Evolutionary conservation across 2,888 invertebrate genomes (phyloP).

Genomic region (Nephrotoma flavescens): DNA sequence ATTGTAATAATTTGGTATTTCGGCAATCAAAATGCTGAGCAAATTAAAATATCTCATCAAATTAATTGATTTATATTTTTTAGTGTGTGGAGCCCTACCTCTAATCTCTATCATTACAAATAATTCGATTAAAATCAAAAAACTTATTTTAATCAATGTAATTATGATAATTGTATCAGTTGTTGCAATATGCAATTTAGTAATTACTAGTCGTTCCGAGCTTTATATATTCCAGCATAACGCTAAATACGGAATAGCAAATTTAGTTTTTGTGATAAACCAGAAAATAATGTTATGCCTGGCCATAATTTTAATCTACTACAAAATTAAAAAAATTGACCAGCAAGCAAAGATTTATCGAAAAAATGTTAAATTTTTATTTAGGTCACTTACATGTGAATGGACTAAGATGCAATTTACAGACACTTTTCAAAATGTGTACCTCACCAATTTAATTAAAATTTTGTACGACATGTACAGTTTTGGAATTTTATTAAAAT

Average conservation of each 20-base stretch:
- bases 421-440: too few relatives aligned
- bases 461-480: not conserved
- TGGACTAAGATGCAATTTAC: too few relatives aligned
- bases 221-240: not conserved
- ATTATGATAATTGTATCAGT: not conserved
- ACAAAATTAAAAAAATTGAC: not conserved
- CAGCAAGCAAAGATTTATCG: not conserved
- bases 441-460: not conserved
- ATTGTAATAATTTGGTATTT: too few relatives aligned
- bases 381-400: not conserved
- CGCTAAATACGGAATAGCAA: not conserved
- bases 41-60: not conserved
- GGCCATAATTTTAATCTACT: not conserved
- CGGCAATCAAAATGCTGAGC: not conserved
- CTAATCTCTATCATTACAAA: not conserved
- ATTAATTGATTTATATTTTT: not conserved
- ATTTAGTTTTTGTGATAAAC: not conserved
- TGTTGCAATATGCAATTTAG: not conserved
- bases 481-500: not conserved
- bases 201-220: not conserved
- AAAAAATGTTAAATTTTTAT: not conserved
- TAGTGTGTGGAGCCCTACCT: not conserved
- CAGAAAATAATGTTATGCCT: not conserved
- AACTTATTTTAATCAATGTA: not conserved
- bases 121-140: not conserved